phyloP scores from a whole-genome alignment of 2,113 vertebrate genomes.

The Bos indicus region DNA sequence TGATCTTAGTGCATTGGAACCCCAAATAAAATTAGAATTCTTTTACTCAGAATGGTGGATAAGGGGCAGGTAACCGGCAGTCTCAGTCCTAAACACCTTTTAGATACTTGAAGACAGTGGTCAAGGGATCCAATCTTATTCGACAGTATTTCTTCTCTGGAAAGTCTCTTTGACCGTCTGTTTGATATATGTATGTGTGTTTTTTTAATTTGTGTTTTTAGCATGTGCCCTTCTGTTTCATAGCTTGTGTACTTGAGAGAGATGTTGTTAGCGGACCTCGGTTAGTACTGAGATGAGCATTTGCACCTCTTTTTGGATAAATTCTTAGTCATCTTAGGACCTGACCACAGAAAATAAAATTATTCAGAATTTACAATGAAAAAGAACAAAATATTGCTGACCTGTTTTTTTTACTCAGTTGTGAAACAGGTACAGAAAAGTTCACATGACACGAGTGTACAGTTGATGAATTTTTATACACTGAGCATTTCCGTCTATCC shows the following conservation, averaged over 20 bases:
- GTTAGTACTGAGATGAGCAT: neutral
- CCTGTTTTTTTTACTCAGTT: neutral
- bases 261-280: neutral
- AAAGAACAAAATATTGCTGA: neutral
- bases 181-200: neutral
- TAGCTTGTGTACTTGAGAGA: neutral
- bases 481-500: neutral
- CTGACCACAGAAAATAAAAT: slow-evolving; percentile 15
- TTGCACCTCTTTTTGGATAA: neutral
- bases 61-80: neutral
- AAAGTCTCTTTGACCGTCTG: neutral
- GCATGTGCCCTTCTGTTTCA: neutral
- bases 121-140: neutral
- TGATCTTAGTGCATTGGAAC: neutral
- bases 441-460: neutral
- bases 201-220: neutral
- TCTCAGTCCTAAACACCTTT: neutral
- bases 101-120: neutral
- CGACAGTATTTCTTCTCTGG: neutral
- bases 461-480: slow-evolving; percentile 14
- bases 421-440: neutral
- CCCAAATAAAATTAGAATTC: neutral
- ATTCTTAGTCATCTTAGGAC: neutral
- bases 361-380: slow-evolving; percentile 16
- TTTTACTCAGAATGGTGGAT: neutral